Evolutionary conservation across 2,888 invertebrate species (phyloP).

Genomic region (Bombylius discolor): DNA sequence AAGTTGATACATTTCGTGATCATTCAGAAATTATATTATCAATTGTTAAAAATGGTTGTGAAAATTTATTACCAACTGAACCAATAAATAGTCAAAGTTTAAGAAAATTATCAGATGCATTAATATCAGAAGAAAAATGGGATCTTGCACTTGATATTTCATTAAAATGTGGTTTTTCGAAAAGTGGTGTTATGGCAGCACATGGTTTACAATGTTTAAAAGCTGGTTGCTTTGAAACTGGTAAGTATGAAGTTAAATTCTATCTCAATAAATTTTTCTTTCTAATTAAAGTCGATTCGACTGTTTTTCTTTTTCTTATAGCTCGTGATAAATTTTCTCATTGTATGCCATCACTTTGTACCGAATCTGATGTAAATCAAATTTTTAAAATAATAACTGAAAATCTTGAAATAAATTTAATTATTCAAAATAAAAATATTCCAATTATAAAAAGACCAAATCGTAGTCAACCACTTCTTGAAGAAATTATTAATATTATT

Average conservation of each 20-base stretch:
- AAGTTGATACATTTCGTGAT: slow-evolving; percentile 49
- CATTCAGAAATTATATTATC: slow-evolving; percentile 49
- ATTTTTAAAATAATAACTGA: slow-evolving; percentile 21
- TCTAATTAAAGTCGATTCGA: background rate
- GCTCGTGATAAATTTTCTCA: slow-evolving; percentile 33
- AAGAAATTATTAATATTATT: slow-evolving; percentile 56
- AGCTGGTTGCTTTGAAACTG: slow-evolving; percentile 64
- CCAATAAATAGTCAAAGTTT: slow-evolving; percentile 42
- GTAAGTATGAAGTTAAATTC: slow-evolving; percentile 34
- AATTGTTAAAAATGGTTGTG: slow-evolving; percentile 42
- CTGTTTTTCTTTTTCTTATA: slow-evolving; percentile 3
- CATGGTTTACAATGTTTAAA: slow-evolving; percentile 77
- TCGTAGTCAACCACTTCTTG: slow-evolving; percentile 52
- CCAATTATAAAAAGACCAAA: slow-evolving; percentile 37
- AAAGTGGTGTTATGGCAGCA: slow-evolving; percentile 66
- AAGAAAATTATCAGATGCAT: slow-evolving; percentile 54
- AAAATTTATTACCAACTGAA: slow-evolving; percentile 29
- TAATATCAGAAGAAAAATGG: slow-evolving; percentile 78
- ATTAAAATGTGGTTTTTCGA: slow-evolving; percentile 71
- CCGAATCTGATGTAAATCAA: slow-evolving; percentile 21
- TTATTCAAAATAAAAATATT: slow-evolving; percentile 14
- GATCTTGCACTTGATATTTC: slow-evolving; percentile 71
- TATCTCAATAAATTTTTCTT: background rate
- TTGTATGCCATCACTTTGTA: slow-evolving; percentile 29
- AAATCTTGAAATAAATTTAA: background rate